Evolutionary conservation across 2,797 vertebrate genomes (phyloP).

Genomic region (Eleutherodactylus coqui): DNA sequence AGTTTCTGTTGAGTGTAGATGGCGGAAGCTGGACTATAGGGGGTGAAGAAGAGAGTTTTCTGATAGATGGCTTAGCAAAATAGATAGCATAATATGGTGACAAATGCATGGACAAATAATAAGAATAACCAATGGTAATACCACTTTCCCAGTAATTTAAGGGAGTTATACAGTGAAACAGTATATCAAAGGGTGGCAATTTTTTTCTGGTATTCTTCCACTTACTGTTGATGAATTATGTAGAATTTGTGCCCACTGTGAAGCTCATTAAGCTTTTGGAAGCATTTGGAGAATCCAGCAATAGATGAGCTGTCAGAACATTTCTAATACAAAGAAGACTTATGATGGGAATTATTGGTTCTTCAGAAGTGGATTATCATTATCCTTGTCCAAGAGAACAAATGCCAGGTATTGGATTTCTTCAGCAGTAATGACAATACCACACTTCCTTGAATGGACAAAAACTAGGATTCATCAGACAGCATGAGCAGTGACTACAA

Average conservation of each 20-base stretch:
- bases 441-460: neutral
- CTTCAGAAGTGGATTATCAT: slow-evolving; percentile 7
- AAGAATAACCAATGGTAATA: too few relatives aligned
- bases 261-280: neutral
- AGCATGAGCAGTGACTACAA: neutral
- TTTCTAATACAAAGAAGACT: neutral
- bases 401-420: slow-evolving; percentile 5
- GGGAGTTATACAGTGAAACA: too few relatives aligned
- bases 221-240: neutral
- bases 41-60: too few relatives aligned
- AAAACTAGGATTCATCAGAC: slow-evolving; percentile 6
- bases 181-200: neutral
- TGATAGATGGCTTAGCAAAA: too few relatives aligned
- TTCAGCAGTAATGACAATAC: slow-evolving; percentile 11
- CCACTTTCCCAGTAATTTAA: too few relatives aligned
- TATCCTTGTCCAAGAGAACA: neutral
- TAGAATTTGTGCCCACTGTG: neutral
- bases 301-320: neutral
- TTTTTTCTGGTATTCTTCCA: neutral
- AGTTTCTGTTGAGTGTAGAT: too few relatives aligned
- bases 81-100: too few relatives aligned
- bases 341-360: neutral
- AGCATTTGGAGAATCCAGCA: neutral
- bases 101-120: too few relatives aligned
- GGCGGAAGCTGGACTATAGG: too few relatives aligned